These are phyloP conservation scores for Kryptolebias marmoratus DNA, from an alignment of 2,113 vertebrate species.

Conservation along the genomic window DNA sequence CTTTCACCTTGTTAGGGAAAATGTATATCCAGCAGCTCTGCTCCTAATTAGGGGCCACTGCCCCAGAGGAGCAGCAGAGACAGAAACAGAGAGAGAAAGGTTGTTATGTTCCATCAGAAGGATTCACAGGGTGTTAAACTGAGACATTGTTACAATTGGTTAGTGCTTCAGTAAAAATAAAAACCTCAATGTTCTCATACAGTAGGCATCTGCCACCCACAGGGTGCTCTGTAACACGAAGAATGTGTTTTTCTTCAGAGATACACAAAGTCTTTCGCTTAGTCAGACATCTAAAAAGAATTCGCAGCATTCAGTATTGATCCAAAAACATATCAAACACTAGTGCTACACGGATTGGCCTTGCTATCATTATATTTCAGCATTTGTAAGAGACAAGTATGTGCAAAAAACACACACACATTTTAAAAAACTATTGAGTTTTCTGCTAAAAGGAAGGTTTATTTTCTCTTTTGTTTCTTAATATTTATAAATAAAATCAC, in stretches of 20 bases:
- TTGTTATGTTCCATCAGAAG: conserved; percentile 74
- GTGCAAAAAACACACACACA: background rate
- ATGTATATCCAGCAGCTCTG: conserved; percentile 74
- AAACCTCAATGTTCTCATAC: conserved; percentile 52
- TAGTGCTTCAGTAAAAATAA: conserved; percentile 59
- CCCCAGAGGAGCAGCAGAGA: conserved; percentile 67
- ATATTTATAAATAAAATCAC: background rate
- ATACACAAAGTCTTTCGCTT: conserved; percentile 3
- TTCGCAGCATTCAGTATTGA: conserved; percentile 43
- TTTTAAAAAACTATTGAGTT: conserved; percentile 1
- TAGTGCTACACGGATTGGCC: conserved; percentile 13
- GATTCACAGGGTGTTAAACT: conserved; percentile 73
- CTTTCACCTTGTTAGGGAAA: conserved; percentile 78
- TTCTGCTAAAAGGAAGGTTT: background rate
- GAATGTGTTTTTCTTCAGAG: background rate
- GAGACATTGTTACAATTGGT: conserved; percentile 70
- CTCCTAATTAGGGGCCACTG: conserved; percentile 80
- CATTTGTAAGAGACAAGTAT: conserved; percentile 1
- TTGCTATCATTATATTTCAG: conserved; percentile 18
- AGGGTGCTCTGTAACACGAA: conserved; percentile 26
- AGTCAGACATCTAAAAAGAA: conserved; percentile 10
- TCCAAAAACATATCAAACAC: conserved; percentile 28
- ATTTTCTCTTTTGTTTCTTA: background rate
- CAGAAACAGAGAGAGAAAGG: conserved; percentile 65
- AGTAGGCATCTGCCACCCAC: conserved; percentile 61